phyloP scores from a whole-genome alignment of 2,113 vertebrate species.

The Tauraco erythrolophus region DNA sequence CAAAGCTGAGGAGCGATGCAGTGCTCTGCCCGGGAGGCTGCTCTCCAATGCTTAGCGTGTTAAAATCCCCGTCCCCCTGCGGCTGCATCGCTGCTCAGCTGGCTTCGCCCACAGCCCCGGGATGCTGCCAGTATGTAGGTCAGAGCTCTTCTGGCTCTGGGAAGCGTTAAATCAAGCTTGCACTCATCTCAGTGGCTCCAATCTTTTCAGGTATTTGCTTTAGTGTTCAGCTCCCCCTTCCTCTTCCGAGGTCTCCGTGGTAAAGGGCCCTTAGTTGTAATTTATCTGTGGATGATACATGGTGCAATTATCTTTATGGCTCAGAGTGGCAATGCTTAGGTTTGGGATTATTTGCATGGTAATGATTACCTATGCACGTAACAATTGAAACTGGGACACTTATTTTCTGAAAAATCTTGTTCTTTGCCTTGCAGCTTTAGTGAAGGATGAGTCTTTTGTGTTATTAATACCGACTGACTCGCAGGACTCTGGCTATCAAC shows the following conservation, averaged over 20 bases:
- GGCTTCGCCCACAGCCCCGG: neutral
- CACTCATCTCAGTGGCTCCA: neutral
- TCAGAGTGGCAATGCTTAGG: neutral
- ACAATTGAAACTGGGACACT: neutral
- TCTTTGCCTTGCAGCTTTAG: neutral
- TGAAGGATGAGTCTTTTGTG: neutral
- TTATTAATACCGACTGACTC: neutral
- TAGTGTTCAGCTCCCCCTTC: neutral
- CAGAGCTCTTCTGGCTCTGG: constrained; percentile 16
- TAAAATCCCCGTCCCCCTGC: neutral
- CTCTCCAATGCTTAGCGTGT: fast-evolving
- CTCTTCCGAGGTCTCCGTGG: neutral
- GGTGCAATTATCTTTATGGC: neutral
- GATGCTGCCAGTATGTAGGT: constrained; percentile 41
- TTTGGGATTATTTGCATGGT: neutral
- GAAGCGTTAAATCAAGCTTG: neutral
- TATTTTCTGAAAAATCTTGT: neutral
- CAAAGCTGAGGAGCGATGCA: neutral
- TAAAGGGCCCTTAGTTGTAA: neutral
- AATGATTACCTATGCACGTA: neutral
- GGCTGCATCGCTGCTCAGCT: neutral
- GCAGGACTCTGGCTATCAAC: fast-evolving
- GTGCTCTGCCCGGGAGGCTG: neutral
- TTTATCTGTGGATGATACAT: neutral
- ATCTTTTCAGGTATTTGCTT: neutral